Evolutionary conservation across 64 coral and sea anemone genomes (phyloP).

Genomic region (Hydrozoanthus tunicans): DNA sequence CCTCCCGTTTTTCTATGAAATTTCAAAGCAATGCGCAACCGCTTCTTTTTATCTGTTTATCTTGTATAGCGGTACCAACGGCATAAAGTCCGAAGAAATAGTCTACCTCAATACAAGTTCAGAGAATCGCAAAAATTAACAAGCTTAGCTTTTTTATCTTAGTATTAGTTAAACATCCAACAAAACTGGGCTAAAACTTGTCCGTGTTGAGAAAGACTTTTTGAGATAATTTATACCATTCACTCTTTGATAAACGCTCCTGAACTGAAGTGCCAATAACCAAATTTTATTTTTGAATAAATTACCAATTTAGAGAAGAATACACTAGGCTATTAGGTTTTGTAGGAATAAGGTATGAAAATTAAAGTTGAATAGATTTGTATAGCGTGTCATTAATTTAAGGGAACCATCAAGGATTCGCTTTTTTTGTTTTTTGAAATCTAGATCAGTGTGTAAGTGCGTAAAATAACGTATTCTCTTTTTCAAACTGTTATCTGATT

Average conservation of each 20-base stretch:
- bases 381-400: neutral
- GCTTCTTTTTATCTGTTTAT: conserved; percentile 15
- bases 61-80: neutral
- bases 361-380: neutral
- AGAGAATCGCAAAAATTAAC: neutral
- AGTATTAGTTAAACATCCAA: neutral
- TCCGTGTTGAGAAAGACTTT: neutral
- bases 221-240: neutral
- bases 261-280: neutral
- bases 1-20: conserved; percentile 13
- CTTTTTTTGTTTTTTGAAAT: neutral
- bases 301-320: neutral
- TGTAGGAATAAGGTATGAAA: neutral
- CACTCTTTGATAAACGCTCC: neutral
- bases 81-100: neutral
- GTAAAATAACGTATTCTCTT: neutral
- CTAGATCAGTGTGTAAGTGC: neutral
- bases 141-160: neutral
- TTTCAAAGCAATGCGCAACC: neutral
- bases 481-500: neutral
- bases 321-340: neutral
- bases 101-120: neutral
- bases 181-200: neutral
- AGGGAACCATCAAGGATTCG: neutral
- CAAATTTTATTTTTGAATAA: neutral